These are phyloP conservation scores for Larimichthys crocea DNA, from an alignment of 2,113 vertebrate genomes.

Conservation along the genomic window DNA sequence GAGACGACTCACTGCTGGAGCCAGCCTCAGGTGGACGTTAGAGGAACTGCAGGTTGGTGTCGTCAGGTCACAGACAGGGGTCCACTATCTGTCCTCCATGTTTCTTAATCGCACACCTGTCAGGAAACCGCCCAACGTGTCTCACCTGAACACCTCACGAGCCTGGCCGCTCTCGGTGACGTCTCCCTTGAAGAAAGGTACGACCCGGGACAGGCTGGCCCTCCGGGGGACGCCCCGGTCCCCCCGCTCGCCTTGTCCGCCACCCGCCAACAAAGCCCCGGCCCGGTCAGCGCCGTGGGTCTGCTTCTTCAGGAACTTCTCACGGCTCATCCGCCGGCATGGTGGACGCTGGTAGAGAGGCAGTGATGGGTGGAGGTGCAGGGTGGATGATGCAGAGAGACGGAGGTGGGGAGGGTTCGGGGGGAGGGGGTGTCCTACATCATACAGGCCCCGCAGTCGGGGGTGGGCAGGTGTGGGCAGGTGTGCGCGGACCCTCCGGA, in stretches of 20 bases:
- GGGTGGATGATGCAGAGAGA: constrained; percentile 13
- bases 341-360: constrained; percentile 53
- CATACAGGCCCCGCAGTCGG: constrained; percentile 54
- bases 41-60: too few species aligned
- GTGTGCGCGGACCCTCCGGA: constrained; percentile 36
- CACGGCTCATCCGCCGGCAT: constrained; percentile 93
- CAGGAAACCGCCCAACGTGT: too few species aligned
- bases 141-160: constrained; percentile 83
- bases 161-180: constrained; percentile 84
- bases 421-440: constrained; percentile 57
- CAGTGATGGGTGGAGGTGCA: neutral
- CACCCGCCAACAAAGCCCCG: constrained; percentile 81
- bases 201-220: constrained; percentile 90
- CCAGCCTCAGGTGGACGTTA: too few species aligned
- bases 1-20: too few species aligned
- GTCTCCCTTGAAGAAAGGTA: constrained; percentile 91
- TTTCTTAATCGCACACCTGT: too few species aligned
- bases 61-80: too few species aligned
- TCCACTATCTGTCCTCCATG: too few species aligned
- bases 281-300: constrained; percentile 88
- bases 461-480: constrained; percentile 54
- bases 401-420: constrained; percentile 1
- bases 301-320: constrained; percentile 97
- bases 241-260: constrained; percentile 80
- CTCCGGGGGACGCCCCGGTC: constrained; percentile 81